Percentiles rank a stretch among this genome's conserved stretches.
phyloP scores from a whole-genome alignment of 2,797 vertebrate species.

The Alca torda region DNA sequence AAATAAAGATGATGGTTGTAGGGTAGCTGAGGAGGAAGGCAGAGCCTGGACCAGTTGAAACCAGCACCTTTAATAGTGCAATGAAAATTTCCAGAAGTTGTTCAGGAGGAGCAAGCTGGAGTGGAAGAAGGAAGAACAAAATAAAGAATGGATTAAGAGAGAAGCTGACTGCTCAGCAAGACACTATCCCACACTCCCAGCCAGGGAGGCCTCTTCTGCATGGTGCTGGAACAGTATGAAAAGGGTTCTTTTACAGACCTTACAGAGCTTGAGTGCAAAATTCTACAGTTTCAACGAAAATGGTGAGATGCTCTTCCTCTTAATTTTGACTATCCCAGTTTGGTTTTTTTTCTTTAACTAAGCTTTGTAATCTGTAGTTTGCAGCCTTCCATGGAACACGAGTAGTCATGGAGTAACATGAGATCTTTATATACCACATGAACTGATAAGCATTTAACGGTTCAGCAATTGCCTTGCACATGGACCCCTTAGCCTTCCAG shows the following conservation, averaged over 20 bases:
- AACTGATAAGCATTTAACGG: not conserved
- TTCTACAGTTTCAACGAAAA: not conserved
- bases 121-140: not conserved
- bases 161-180: not conserved
- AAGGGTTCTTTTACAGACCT: not conserved
- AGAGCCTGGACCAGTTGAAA: not conserved
- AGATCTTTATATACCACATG: not conserved
- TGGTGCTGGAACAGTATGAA: not conserved
- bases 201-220: not conserved
- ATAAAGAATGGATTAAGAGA: not conserved
- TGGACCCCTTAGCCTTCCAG: not conserved
- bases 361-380: not conserved
- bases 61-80: not conserved
- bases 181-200: not conserved
- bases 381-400: not conserved
- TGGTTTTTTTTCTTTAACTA: not conserved
- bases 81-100: not conserved
- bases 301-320: not conserved
- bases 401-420: not conserved
- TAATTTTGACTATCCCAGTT: not conserved
- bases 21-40: not conserved
- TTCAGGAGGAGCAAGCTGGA: not conserved
- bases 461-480: not conserved
- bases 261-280: not conserved
- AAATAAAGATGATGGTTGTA: not conserved